Base-by-base conservation (phyloP, 2,113 vertebrate genomes). In the Oxygymnocypris stewartii region DNA sequence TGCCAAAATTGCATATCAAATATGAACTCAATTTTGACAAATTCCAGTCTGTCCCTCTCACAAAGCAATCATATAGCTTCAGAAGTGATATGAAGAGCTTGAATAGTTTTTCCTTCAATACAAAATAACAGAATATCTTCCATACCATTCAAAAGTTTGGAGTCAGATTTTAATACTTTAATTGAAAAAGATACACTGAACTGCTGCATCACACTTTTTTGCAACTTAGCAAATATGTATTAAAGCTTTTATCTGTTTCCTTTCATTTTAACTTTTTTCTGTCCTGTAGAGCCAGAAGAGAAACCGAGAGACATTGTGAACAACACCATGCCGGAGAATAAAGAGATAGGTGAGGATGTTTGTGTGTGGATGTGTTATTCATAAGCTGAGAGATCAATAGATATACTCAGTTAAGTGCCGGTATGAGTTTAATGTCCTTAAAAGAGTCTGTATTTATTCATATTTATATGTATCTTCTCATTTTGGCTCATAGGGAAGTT, bases 401-500 rank as follows among this genome's bases (percentile, higher is more conserved):
- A 54, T 25, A 78, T 11, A 35, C 7, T 78, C n/a, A 23, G 0
- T 78, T 20, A 78, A 54, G 8, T 78, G 9, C 3, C 7, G 16
- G 44, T 16, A 31, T 63, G 73, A 67, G 40, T 65, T 51, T 54
- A 74, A 51, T n/a, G 63, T 37, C 14, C 7, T 42, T 40, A n/a
- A 44, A 23, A 20, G 4, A 44, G 84, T 23, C 12, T 86, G 78
- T 44, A 61, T 59, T 12, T 2, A 57, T 49, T 35, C 14, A 79
- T 42, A 47, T 35, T 14, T 71, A 8, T 85, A 25, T 82, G 42
- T 67, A 23, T 14, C 42, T 2, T 78, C 7, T 71, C 6, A 28
- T 84, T 63, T 78, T 78, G 37, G 37, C 8, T 75, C 65, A 75
- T 28, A 95, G 95, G 92, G 93, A 97, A 35, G 90, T 97, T 96